Percentiles rank a stretch among this genome's conserved stretches.
Conservation (phyloP, 2,797 vertebrate species). For the Cebuella pygmaea region DNA sequence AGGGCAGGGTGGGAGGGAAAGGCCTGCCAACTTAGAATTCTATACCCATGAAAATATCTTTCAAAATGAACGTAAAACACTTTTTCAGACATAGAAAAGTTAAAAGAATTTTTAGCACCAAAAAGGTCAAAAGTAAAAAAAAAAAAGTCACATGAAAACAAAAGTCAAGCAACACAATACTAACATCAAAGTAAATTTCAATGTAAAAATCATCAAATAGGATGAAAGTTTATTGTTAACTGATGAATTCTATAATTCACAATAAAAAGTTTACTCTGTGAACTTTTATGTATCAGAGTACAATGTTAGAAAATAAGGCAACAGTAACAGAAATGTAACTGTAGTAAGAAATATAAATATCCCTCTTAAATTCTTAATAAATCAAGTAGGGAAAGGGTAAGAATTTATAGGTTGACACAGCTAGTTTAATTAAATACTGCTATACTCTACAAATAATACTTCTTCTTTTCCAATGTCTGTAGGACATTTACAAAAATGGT, state of each 20-base stretch:
- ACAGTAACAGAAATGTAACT: not conserved
- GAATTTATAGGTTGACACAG: not conserved
- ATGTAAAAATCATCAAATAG: not conserved
- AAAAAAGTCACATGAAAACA: not conserved
- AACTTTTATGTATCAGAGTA: not conserved
- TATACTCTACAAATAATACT: not conserved
- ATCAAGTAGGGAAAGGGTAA: not conserved
- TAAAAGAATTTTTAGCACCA: not conserved
- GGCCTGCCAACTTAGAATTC: not conserved
- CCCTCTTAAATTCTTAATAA: not conserved
- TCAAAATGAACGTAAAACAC: not conserved
- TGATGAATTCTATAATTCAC: not conserved
- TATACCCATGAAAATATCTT: not conserved
- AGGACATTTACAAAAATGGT: not conserved
- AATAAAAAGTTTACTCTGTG: not conserved
- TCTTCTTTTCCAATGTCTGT: not conserved
- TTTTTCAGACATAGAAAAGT: not conserved
- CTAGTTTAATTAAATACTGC: not conserved
- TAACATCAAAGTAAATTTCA: not conserved
- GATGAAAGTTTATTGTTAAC: not conserved
- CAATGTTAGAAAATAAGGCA: not conserved
- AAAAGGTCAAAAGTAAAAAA: not conserved
- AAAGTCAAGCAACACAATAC: not conserved
- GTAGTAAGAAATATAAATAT: not conserved
- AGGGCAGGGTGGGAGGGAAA: not conserved